These are phyloP conservation scores for Petrocephalus zakoni DNA, from an alignment of 2,113 vertebrate species.

Conservation along the genomic window DNA sequence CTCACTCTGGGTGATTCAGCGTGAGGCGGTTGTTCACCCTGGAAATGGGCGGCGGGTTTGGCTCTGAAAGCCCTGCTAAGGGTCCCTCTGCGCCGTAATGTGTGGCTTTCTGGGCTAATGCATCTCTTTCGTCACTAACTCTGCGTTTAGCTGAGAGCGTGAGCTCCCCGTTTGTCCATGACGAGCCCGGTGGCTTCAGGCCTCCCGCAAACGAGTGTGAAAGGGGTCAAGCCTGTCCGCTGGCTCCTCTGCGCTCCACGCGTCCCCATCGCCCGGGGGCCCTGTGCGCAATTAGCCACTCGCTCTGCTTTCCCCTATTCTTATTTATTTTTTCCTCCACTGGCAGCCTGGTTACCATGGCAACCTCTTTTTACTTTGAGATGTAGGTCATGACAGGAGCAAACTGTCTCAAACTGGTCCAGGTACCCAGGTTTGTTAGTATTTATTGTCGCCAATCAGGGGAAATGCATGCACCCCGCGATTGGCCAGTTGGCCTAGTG, in stretches of 20 bases:
- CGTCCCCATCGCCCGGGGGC: neutral
- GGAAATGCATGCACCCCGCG: neutral
- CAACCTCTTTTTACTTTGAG: slow-evolving; percentile 22
- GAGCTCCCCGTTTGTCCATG: neutral
- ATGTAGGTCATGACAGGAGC: slow-evolving; percentile 27
- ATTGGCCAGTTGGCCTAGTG: neutral
- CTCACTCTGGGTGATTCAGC: neutral
- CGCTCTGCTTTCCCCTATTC: neutral
- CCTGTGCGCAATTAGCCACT: neutral
- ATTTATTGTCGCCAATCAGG: neutral
- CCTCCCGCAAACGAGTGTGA: neutral
- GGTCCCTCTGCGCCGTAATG: neutral
- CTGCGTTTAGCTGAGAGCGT: neutral
- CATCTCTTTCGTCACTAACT: neutral
- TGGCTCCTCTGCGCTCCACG: neutral
- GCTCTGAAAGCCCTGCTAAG: neutral
- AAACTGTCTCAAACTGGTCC: slow-evolving; percentile 17
- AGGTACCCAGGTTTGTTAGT: neutral
- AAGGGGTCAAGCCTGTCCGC: neutral
- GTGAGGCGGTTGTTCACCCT: neutral
- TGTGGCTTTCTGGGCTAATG: neutral
- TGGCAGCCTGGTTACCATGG: slow-evolving; percentile 19
- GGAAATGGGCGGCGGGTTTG: neutral
- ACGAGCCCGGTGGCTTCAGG: neutral
- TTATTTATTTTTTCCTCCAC: neutral